These are phyloP conservation scores for Allophyes oxyacanthae DNA, from an alignment of 2,888 invertebrate species.

Conservation along the genomic window DNA sequence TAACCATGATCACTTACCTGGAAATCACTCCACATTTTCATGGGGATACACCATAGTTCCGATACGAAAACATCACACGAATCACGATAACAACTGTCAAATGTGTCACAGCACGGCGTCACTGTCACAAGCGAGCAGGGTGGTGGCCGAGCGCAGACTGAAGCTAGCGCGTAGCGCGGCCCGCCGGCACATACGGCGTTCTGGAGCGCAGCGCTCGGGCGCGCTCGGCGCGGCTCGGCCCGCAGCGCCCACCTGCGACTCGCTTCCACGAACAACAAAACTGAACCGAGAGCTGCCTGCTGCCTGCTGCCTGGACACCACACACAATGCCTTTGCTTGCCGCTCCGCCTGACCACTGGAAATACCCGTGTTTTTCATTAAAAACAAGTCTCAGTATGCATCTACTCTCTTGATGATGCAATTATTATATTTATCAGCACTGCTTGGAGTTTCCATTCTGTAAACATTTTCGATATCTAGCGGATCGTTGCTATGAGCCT, in stretches of 20 bases:
- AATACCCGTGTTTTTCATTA: slow-evolving; percentile 63
- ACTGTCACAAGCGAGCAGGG: slow-evolving; percentile 75
- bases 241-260: slow-evolving; percentile 85
- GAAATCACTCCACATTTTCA: slow-evolving; percentile 90
- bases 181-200: slow-evolving; percentile 64
- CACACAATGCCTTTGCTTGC: slow-evolving; percentile 72
- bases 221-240: slow-evolving; percentile 65
- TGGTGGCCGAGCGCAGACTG: slow-evolving; percentile 87
- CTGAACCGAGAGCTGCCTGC: slow-evolving; percentile 69
- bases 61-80: slow-evolving; percentile 88
- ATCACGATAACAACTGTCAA: slow-evolving; percentile 89
- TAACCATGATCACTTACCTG: slow-evolving; percentile 76
- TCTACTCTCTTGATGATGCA: slow-evolving; percentile 48
- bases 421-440: slow-evolving; percentile 4
- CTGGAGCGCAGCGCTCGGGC: slow-evolving; percentile 56
- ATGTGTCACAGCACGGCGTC: slow-evolving; percentile 83
- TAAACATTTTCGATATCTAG: neutral
- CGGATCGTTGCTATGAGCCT: slow-evolving; percentile 1
- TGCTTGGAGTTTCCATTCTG: slow-evolving; percentile 3
- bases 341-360: slow-evolving; percentile 63
- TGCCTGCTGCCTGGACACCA: slow-evolving; percentile 62
- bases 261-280: slow-evolving; percentile 85
- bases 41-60: slow-evolving; percentile 89
- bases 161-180: slow-evolving; percentile 57
- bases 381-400: slow-evolving; percentile 5